Percentiles rank a stretch among this genome's conserved stretches.
phyloP scores from a whole-genome alignment of 2,113 vertebrate genomes.

The Salvator merianae region DNA sequence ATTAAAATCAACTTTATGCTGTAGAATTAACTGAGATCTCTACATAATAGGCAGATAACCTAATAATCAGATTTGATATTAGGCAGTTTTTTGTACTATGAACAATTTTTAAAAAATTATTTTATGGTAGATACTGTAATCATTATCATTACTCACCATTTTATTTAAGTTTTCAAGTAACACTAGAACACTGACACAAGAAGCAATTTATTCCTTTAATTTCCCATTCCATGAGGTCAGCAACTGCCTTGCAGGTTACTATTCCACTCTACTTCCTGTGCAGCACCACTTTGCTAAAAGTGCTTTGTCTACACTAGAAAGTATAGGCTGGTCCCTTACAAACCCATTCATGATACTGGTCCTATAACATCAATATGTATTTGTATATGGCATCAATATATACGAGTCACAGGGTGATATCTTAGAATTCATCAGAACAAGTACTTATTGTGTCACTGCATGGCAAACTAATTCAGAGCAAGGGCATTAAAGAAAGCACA shows the following conservation, averaged over 20 bases:
- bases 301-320: neutral
- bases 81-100: neutral
- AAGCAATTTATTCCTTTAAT: neutral
- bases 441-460: neutral
- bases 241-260: neutral
- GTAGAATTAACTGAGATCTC: no score
- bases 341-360: neutral
- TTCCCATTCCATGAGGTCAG: neutral
- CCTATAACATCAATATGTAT: neutral
- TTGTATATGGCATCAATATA: neutral
- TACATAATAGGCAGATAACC: neutral
- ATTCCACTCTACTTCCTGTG: neutral
- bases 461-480: neutral
- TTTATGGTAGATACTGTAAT: neutral
- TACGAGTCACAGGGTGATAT: neutral
- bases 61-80: neutral
- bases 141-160: neutral
- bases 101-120: neutral
- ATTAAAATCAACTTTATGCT: no score
- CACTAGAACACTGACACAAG: neutral
- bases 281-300: neutral
- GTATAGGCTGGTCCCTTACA: neutral
- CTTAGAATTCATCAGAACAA: neutral
- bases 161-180: neutral
- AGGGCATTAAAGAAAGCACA: neutral